phyloP scores from a whole-genome alignment of 1,140 invertebrate species.

The Colletes gigas region DNA sequence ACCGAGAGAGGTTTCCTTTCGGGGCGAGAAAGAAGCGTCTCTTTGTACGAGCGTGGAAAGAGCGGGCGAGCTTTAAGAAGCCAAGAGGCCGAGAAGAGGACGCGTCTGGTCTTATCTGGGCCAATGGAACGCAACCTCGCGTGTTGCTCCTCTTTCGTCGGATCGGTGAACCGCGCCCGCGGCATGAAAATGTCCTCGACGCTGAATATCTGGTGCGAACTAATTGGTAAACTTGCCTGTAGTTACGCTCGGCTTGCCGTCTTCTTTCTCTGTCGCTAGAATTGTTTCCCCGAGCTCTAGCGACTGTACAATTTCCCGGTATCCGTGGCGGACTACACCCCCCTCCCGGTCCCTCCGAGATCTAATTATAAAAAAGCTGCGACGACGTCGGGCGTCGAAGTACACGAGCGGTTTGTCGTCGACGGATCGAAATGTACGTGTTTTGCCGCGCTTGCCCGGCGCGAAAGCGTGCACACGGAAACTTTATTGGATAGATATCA shows the following conservation, averaged over 20 bases:
- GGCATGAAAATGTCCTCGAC: slow-evolving; percentile 14
- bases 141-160: slow-evolving; percentile 13
- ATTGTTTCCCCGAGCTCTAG: not conserved
- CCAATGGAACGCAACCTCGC: slow-evolving; percentile 63
- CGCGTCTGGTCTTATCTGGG: slow-evolving; percentile 62
- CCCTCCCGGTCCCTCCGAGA: not conserved
- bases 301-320: not conserved
- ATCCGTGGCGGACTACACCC: not conserved
- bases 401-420: not conserved
- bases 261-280: not conserved
- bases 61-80: slow-evolving; percentile 6
- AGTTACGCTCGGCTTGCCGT: slow-evolving; percentile 7
- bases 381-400: not conserved
- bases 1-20: not conserved
- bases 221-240: slow-evolving; percentile 29
- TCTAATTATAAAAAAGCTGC: slow-evolving; percentile 1
- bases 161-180: slow-evolving; percentile 20
- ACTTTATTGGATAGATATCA: not conserved
- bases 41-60: slow-evolving; percentile 11
- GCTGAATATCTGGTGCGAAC: slow-evolving; percentile 6
- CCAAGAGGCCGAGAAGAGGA: slow-evolving; percentile 8
- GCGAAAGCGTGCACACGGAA: too few relatives aligned
- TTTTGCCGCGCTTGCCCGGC: too few relatives aligned
- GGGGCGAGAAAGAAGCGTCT: not conserved
- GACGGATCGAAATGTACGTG: too few relatives aligned